Percentiles rank a stretch among this genome's conserved stretches.
These are phyloP conservation scores for Oenanthe oenanthe DNA, from an alignment of 2,113 vertebrate genomes.

Conservation along the genomic window DNA sequence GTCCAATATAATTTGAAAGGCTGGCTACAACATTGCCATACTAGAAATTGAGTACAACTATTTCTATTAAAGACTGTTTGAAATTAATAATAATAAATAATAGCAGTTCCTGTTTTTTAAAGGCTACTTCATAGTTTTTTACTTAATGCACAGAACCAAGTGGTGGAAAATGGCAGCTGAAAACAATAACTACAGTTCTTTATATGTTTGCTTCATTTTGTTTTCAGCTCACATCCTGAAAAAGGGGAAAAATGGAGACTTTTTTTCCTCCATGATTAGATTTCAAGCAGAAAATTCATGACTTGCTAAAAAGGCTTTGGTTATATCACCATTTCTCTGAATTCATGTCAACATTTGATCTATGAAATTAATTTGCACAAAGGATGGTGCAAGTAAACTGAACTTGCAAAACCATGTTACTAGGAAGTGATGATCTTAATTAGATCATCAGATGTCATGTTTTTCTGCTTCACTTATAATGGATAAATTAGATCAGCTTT, in stretches of 20 bases:
- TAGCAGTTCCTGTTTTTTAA: background rate
- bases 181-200: background rate
- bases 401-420: slow-evolving; percentile 3
- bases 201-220: background rate
- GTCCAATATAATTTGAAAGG: background rate
- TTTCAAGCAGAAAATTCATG: slow-evolving; percentile 1
- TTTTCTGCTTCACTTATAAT: background rate
- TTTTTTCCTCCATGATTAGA: background rate
- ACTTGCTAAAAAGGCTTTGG: background rate
- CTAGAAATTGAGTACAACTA: background rate
- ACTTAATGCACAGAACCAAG: background rate
- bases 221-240: background rate
- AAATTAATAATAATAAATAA: background rate
- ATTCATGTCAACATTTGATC: slow-evolving; percentile 24
- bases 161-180: background rate
- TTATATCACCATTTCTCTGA: background rate
- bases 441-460: background rate
- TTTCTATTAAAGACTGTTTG: background rate
- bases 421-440: slow-evolving; percentile 31
- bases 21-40: background rate
- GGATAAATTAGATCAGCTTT: slow-evolving; percentile 19
- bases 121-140: background rate
- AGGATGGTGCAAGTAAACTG: slow-evolving; percentile 18
- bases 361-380: slow-evolving; percentile 18
- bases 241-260: background rate